Conservation (phyloP, 30 jellyfish, hydroid and myxozoan genomes). For the Hydractinia symbiolongicarpus region DNA sequence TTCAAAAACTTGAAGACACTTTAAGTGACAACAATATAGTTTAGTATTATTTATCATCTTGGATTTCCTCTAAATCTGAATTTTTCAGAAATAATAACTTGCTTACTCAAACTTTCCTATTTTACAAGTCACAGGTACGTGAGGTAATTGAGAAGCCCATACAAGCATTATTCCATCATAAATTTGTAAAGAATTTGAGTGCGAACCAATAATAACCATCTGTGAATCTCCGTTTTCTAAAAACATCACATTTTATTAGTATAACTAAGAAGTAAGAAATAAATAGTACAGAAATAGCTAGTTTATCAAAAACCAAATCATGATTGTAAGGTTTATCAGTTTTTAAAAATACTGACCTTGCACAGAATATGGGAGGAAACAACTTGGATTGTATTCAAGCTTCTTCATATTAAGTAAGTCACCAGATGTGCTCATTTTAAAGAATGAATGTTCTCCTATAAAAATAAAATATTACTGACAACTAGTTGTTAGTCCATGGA, state of each 20-base stretch:
- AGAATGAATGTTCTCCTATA: slow-evolving; percentile 79
- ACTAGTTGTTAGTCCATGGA: slow-evolving; percentile 6
- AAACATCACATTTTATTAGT: not conserved
- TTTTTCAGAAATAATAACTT: not conserved
- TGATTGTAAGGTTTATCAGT: not conserved
- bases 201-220: slow-evolving; percentile 46
- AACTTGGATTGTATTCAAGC: slow-evolving; percentile 73
- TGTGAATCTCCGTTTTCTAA: not conserved
- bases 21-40: too few relatives aligned
- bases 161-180: slow-evolving; percentile 65
- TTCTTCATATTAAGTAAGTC: slow-evolving; percentile 52
- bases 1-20: too few relatives aligned
- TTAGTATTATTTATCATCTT: too few relatives aligned
- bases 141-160: slow-evolving; percentile 97
- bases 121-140: slow-evolving; percentile 57
- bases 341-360: slow-evolving; percentile 32
- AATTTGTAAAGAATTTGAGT: slow-evolving; percentile 50
- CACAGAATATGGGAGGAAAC: slow-evolving; percentile 50
- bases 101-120: slow-evolving; percentile 83
- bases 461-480: not conserved
- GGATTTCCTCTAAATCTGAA: too few relatives aligned
- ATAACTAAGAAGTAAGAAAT: not conserved
- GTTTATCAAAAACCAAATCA: not conserved
- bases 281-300: not conserved
- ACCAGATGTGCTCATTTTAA: slow-evolving; percentile 59